A percentile compares a stretch with the other conserved stretches of the same genome.
phyloP scores from a whole-genome alignment of 2,113 vertebrate genomes.

The Melanocharis versteri region DNA sequence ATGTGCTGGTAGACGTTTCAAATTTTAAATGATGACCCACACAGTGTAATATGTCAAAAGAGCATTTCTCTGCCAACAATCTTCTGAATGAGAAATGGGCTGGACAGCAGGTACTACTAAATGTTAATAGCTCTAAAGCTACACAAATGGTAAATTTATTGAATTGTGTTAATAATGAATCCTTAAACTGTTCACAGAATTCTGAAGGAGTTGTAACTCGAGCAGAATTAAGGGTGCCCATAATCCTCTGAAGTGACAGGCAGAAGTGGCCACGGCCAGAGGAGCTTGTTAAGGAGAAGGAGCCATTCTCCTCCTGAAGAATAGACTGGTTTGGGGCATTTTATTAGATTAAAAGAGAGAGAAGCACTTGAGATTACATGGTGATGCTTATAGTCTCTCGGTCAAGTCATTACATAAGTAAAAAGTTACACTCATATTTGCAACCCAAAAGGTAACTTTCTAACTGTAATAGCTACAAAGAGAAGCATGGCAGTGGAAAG shows the following conservation, averaged over 20 bases:
- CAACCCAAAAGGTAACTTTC: neutral
- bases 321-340: neutral
- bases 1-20: constrained; percentile 61
- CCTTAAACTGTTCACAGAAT: constrained; percentile 27
- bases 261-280: neutral
- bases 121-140: constrained; percentile 72
- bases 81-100: constrained; percentile 71
- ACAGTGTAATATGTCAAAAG: constrained; percentile 63
- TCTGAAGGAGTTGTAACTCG: neutral
- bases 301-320: neutral
- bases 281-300: neutral
- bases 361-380: neutral
- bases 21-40: constrained; percentile 71
- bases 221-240: neutral
- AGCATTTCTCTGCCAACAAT: constrained; percentile 58
- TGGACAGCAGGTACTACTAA: constrained; percentile 63
- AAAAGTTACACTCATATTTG: neutral
- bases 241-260: neutral
- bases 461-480: neutral
- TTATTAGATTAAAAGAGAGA: neutral
- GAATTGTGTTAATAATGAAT: constrained; percentile 67
- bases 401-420: neutral
- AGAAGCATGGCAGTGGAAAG: neutral
- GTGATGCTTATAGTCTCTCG: neutral
- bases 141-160: constrained; percentile 74